Percentiles rank a stretch among this genome's conserved stretches.
Conservation (phyloP, 2,797 vertebrate species). For the Nasua narica region DNA sequence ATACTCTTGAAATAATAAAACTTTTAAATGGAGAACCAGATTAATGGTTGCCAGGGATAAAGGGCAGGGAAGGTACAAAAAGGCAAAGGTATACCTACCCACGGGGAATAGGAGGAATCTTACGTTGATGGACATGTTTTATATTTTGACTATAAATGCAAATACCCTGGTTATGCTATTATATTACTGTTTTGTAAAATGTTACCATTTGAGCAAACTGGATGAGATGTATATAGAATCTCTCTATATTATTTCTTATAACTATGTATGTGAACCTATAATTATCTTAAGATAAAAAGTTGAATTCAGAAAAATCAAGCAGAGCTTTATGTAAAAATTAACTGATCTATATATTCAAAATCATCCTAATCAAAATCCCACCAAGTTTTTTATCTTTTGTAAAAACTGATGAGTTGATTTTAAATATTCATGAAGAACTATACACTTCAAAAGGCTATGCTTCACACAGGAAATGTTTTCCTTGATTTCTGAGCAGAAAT, state of each 20-base stretch:
- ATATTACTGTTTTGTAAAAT: neutral
- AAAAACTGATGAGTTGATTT: neutral
- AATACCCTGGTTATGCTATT: neutral
- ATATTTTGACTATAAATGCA: neutral
- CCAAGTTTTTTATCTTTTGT: neutral
- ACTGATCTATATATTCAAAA: neutral
- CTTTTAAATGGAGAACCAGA: neutral
- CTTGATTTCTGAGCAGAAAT: slow-evolving; percentile 12
- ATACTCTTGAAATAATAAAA: neutral
- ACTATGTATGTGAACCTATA: neutral
- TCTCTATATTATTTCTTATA: neutral
- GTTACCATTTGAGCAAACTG: neutral
- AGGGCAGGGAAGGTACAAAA: neutral
- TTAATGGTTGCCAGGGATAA: neutral
- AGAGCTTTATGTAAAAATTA: neutral
- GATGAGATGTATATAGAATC: neutral
- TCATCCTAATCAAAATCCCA: neutral
- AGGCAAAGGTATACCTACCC: neutral
- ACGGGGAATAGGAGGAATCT: neutral
- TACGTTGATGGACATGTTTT: neutral
- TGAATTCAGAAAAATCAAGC: neutral
- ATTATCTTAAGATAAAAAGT: neutral
- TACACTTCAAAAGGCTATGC: neutral
- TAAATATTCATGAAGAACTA: neutral
- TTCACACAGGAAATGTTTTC: neutral